phyloP scores from a whole-genome alignment of 2,888 invertebrate species.

The Gastrophysa polygoni region DNA sequence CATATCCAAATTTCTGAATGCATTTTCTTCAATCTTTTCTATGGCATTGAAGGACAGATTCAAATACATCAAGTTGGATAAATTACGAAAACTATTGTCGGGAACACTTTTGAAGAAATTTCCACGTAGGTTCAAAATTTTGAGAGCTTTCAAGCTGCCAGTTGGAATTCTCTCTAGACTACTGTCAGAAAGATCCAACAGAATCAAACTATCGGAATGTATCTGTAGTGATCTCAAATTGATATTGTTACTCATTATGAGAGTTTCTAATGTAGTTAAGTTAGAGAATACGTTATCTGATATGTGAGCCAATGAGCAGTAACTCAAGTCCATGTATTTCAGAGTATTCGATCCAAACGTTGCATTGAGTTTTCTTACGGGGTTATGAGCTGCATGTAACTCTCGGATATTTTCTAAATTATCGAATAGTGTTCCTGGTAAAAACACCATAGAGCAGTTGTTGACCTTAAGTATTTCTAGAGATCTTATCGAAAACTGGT shows the following conservation, averaged over 20 bases:
- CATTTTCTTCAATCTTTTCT: constrained; percentile 63
- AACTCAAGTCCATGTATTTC: constrained; percentile 63
- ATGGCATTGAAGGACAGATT: constrained; percentile 73
- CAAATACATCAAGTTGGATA: constrained; percentile 65
- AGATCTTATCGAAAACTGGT: constrained; percentile 64
- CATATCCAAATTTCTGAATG: constrained; percentile 65
- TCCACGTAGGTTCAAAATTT: constrained; percentile 64
- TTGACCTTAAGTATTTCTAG: constrained; percentile 66
- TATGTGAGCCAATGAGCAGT: constrained; percentile 63
- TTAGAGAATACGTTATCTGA: constrained; percentile 63
- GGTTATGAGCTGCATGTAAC: constrained; percentile 61
- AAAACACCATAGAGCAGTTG: constrained; percentile 65
- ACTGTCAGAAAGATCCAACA: constrained; percentile 67
- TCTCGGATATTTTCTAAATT: constrained; percentile 63
- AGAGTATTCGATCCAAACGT: constrained; percentile 45
- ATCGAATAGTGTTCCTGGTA: constrained; percentile 61
- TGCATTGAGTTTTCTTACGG: constrained; percentile 37
- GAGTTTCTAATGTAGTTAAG: constrained; percentile 64
- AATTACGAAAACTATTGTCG: constrained; percentile 66
- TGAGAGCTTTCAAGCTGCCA: constrained; percentile 67
- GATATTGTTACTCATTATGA: constrained; percentile 69
- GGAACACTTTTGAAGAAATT: constrained; percentile 68
- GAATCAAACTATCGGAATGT: constrained; percentile 62
- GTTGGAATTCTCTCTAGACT: constrained; percentile 66
- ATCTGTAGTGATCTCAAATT: constrained; percentile 58